phyloP scores from a whole-genome alignment of 2,888 invertebrate species.

The Drosophila antonietae region DNA sequence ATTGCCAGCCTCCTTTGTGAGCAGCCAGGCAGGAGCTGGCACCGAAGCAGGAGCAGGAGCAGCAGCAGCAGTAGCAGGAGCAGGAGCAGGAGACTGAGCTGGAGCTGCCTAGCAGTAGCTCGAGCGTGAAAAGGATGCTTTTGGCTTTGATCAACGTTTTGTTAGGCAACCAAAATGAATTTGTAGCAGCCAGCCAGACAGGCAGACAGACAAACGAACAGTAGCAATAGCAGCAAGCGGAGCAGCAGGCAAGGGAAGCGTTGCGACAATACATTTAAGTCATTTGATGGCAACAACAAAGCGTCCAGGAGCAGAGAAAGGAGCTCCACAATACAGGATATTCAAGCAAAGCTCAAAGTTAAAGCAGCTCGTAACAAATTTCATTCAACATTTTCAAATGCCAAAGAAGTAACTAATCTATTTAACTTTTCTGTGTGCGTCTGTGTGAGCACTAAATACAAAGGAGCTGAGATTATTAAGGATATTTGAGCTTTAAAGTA shows the following conservation, averaged over 20 bases:
- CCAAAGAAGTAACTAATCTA: conserved; percentile 19
- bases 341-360: conserved; percentile 62
- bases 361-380: conserved; percentile 40
- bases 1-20: conserved; percentile 74
- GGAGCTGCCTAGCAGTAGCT: conserved; percentile 50
- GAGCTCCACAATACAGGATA: conserved; percentile 33
- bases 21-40: conserved; percentile 16
- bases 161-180: conserved; percentile 80
- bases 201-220: conserved; percentile 6
- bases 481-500: not conserved
- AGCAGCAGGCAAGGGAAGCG: conserved; percentile 10
- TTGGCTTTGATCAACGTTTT: conserved; percentile 79
- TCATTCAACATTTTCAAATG: conserved; percentile 15
- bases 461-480: conserved; percentile 4
- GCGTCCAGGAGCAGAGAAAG: not conserved
- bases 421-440: conserved; percentile 8
- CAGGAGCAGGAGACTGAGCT: not conserved
- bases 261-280: conserved; percentile 72
- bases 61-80: not conserved
- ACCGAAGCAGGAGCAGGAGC: not conserved
- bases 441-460: conserved; percentile 1
- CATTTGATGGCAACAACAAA: conserved; percentile 38
- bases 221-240: not conserved
- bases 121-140: conserved; percentile 81
- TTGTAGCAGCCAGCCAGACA: conserved; percentile 58